Base-by-base conservation (phyloP, 2,888 invertebrate genomes). In the Morpho deidamia region DNA sequence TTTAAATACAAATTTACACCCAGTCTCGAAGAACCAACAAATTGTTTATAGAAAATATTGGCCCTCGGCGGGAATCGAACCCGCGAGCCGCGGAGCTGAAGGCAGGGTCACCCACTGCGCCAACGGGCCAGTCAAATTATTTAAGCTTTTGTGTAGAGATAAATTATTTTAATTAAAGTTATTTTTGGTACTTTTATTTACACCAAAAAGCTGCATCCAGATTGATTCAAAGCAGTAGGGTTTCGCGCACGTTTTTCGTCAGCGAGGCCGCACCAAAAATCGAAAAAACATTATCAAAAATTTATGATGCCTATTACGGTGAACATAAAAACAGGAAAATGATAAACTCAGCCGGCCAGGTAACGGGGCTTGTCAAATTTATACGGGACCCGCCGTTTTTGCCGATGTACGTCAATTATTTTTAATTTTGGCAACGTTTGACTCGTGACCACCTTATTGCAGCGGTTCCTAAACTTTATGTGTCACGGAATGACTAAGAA, bases 291-390 rank as follows among this genome's bases (percentile, higher is more conserved):
- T 71, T 80, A 83, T 84, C 79, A 81, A 79, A 79, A 81, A 84
- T 87, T 80, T 87, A 85, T 84, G 83, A 80, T 72, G 69, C 78
- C 83, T 81, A 83, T 86, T 85, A 86, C 73, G 77, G 77, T 57
- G 70, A 63, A 67, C 67, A 69, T 70, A 78, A 81, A 85, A 86
- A 78, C 73, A 68, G 74, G 70, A 78, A 85, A 83, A 80, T 71
- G 75, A 81, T 80, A 76, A 79, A 77, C 74, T 69, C 69, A 60
- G 62, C 65, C 61, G 64, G 56, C 63, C 66, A 65, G 68, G 63
- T 83, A 86, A 83, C 86, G 84, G 86, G 76, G 78, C 68, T 70
- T 70, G 72, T 71, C 76, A 76, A 78, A 79, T 72, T 71, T 74
- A 74, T 74, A 68, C 68, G 69, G 58, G 65, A 53, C 57, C 55